Conservation (phyloP, 2,113 vertebrate genomes). For the Hipposideros armiger region DNA sequence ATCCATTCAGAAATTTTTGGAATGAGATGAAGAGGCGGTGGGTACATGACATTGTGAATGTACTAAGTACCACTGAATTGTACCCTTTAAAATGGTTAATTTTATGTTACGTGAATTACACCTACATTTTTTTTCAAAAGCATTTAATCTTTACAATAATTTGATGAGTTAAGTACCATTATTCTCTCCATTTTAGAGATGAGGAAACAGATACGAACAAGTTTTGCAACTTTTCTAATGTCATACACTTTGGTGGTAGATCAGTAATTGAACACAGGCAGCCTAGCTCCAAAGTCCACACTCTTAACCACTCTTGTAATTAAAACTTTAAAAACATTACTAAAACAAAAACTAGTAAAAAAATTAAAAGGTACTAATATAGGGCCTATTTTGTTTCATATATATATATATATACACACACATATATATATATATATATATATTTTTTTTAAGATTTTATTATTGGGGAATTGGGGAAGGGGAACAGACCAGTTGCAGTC, state of each 20-base stretch:
- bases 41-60: background rate
- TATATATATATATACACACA: too few relatives aligned
- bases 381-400: background rate
- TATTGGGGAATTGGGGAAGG: too few relatives aligned
- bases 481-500: too few relatives aligned
- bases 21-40: background rate
- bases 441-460: too few relatives aligned
- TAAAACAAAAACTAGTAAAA: background rate
- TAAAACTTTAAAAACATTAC: background rate
- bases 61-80: background rate
- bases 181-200: background rate
- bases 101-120: background rate
- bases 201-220: background rate
- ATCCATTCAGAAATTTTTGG: background rate
- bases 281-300: background rate
- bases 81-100: background rate
- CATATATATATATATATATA: too few relatives aligned
- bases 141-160: background rate
- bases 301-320: background rate
- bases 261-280: background rate
- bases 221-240: background rate
- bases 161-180: background rate
- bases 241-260: background rate
- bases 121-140: background rate
- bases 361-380: background rate